Evolutionary conservation across 2,888 invertebrate species (phyloP).

Genomic region (Drosophila lacicola): DNA sequence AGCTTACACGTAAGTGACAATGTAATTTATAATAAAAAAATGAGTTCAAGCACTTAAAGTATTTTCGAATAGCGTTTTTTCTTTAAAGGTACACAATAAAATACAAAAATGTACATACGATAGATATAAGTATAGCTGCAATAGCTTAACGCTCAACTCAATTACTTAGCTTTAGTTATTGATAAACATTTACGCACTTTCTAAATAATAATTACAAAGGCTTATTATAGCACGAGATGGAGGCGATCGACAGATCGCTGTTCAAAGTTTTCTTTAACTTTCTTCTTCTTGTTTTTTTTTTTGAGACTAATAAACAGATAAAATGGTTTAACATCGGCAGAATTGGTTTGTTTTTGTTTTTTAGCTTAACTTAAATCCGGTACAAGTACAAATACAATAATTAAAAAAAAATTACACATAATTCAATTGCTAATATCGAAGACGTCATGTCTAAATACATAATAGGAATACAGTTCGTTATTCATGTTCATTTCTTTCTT

Average conservation of each 20-base stretch:
- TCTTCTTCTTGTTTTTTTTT: conserved; percentile 5
- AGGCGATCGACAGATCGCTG: conserved; percentile 1
- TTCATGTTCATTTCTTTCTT: conserved; percentile 46
- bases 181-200: conserved; percentile 28
- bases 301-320: conserved; percentile 48
- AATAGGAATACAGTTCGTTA: conserved; percentile 75
- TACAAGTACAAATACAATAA: conserved; percentile 35
- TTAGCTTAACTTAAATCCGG: conserved; percentile 42
- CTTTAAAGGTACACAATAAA: conserved; percentile 14
- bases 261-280: neutral
- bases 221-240: conserved; percentile 34
- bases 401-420: conserved; percentile 41
- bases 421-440: conserved; percentile 55
- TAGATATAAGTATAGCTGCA: conserved; percentile 14
- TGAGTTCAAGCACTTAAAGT: conserved; percentile 17
- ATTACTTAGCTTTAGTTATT: conserved; percentile 26
- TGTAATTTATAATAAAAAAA: conserved; percentile 16
- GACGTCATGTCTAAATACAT: conserved; percentile 57
- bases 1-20: conserved; percentile 24
- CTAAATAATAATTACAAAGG: conserved; percentile 26
- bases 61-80: neutral
- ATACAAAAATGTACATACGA: conserved; percentile 31
- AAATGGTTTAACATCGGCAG: conserved; percentile 37
- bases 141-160: conserved; percentile 39
- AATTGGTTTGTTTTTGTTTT: conserved; percentile 23